Evolutionary conservation across 1,140 invertebrate genomes (phyloP).

Genomic region (Caligus rogercresseyi): DNA sequence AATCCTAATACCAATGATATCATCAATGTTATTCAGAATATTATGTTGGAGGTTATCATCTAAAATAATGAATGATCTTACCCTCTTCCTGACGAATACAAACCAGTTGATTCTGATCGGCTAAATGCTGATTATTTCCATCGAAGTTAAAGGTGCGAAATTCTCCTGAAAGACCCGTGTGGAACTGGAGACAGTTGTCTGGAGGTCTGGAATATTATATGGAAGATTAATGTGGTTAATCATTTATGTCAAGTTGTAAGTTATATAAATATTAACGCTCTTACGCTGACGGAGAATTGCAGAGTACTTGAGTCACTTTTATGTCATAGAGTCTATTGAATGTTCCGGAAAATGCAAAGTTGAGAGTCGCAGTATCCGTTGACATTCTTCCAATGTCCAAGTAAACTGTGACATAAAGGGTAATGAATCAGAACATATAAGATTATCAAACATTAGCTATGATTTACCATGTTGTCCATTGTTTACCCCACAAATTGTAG

Average conservation of each 20-base stretch:
- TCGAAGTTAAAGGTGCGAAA: constrained; percentile 14
- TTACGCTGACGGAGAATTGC: neutral
- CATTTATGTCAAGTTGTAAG: neutral
- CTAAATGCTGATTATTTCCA: neutral
- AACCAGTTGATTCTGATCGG: neutral
- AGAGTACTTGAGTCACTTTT: constrained; percentile 16
- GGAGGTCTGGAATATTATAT: constrained; percentile 1
- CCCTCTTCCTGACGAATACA: constrained; percentile 10
- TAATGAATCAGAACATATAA: no score
- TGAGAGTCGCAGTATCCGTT: neutral
- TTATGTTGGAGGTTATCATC: neutral
- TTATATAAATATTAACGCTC: neutral
- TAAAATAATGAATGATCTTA: neutral
- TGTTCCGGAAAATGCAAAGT: neutral
- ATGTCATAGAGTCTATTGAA: constrained; percentile 1
- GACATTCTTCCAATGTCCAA: constrained; percentile 1
- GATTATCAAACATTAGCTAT: neutral
- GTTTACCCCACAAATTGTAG: constrained; percentile 6
- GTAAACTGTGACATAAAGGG: constrained; percentile 8
- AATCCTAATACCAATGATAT: neutral
- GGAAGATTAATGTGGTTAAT: neutral
- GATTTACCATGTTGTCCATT: constrained; percentile 9
- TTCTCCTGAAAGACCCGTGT: neutral
- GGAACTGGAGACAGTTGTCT: constrained; percentile 4
- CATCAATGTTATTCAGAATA: neutral